These are phyloP conservation scores for Tonatia bakeri DNA, from an alignment of 2,113 vertebrate genomes.

Conservation along the genomic window DNA sequence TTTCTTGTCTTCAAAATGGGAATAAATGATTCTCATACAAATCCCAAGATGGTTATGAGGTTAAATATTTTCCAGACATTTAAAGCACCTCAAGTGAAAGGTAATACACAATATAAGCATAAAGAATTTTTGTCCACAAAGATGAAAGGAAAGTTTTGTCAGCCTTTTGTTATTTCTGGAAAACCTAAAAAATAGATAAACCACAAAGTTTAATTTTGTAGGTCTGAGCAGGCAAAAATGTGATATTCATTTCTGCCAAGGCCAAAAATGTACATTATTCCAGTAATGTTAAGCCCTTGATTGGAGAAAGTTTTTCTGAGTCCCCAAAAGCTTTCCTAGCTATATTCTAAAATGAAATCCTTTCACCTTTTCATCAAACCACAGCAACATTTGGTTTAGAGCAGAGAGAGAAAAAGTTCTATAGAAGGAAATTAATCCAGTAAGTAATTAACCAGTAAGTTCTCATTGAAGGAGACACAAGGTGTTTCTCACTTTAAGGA, in stretches of 20 bases:
- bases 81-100: constrained; percentile 37
- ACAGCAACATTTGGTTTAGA: not conserved
- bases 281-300: constrained; percentile 25
- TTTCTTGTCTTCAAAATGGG: constrained; percentile 49
- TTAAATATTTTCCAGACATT: constrained; percentile 56
- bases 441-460: constrained; percentile 36
- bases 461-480: not conserved
- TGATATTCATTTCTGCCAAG: constrained; percentile 46
- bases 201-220: constrained; percentile 55
- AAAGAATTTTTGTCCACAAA: constrained; percentile 50
- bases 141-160: constrained; percentile 50
- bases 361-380: not conserved
- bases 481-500: constrained; percentile 5
- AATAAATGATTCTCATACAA: not conserved
- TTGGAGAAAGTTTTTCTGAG: constrained; percentile 36
- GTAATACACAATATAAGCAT: constrained; percentile 12
- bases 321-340: constrained; percentile 27
- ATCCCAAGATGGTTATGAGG: not conserved
- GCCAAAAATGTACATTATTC: constrained; percentile 47
- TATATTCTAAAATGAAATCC: constrained; percentile 19
- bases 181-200: constrained; percentile 54
- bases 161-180: constrained; percentile 54
- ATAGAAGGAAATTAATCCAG: constrained; percentile 12
- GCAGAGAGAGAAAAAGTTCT: not conserved
- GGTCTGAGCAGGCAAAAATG: constrained; percentile 40